Conservation (phyloP, 2,797 vertebrate genomes). For the Leptodactylus fallax region DNA sequence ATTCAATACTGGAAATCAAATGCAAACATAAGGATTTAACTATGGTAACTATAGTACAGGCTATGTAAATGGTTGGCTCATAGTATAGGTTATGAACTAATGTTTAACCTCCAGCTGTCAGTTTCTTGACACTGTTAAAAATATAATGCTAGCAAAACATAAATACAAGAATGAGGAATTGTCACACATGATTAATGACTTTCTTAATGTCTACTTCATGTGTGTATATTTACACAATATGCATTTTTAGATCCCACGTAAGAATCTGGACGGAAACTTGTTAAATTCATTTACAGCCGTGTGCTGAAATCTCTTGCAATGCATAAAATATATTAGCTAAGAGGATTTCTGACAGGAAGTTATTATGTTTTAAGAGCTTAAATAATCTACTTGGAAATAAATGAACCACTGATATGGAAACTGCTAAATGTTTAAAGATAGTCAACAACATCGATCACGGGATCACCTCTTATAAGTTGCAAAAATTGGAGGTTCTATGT, state of each 20-base stretch:
- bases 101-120: conserved; percentile 61
- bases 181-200: conserved; percentile 61
- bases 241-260: conserved; percentile 50
- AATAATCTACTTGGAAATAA: background rate
- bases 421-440: background rate
- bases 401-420: background rate
- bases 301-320: background rate
- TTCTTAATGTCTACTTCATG: conserved; percentile 55
- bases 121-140: conserved; percentile 58
- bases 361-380: background rate
- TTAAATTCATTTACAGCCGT: conserved; percentile 6
- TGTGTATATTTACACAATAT: conserved; percentile 58
- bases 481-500: background rate
- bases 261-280: conserved; percentile 38
- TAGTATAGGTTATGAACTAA: conserved; percentile 47
- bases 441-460: background rate
- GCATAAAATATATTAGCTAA: background rate
- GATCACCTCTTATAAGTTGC: conserved; percentile 1
- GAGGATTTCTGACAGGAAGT: background rate
- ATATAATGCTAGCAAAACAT: conserved; percentile 58
- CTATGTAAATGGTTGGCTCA: conserved; percentile 39
- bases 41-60: background rate
- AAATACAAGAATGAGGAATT: conserved; percentile 48
- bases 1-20: background rate
- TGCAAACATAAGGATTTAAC: background rate